Evolutionary conservation across 2,797 vertebrate genomes (phyloP).

Genomic region (Phrynocephalus vlangalii): DNA sequence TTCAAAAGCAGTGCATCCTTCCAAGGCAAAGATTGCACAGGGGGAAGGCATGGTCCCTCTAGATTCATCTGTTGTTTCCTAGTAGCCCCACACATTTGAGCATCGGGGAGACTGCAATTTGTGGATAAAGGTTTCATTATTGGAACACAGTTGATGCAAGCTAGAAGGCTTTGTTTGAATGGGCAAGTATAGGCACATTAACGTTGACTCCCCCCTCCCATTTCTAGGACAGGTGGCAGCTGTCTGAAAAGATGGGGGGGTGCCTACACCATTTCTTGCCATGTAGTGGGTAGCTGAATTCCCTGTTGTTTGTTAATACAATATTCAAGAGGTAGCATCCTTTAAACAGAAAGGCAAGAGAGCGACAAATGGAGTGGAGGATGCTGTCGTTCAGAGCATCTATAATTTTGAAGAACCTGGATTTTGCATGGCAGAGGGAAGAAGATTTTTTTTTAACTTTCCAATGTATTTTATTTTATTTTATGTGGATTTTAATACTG

Average conservation of each 20-base stretch:
- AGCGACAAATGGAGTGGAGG: neutral
- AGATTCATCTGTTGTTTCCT: neutral
- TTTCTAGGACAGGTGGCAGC: neutral
- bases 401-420: slow-evolving; percentile 27
- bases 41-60: no score
- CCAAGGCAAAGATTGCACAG: neutral
- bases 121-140: neutral
- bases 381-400: neutral
- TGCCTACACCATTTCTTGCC: neutral
- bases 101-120: neutral
- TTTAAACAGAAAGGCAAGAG: neutral
- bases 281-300: neutral
- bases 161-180: slow-evolving; percentile 2
- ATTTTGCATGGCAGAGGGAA: neutral
- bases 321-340: slow-evolving; percentile 2
- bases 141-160: neutral
- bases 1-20: no score
- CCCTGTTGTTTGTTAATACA: slow-evolving; percentile 19
- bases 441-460: neutral
- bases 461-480: neutral
- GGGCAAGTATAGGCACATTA: slow-evolving; percentile 11
- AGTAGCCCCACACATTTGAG: neutral
- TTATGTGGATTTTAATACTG: neutral
- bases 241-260: neutral
- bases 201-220: neutral